phyloP scores from a whole-genome alignment of 2,888 invertebrate species.

The Drosophila siamana region DNA sequence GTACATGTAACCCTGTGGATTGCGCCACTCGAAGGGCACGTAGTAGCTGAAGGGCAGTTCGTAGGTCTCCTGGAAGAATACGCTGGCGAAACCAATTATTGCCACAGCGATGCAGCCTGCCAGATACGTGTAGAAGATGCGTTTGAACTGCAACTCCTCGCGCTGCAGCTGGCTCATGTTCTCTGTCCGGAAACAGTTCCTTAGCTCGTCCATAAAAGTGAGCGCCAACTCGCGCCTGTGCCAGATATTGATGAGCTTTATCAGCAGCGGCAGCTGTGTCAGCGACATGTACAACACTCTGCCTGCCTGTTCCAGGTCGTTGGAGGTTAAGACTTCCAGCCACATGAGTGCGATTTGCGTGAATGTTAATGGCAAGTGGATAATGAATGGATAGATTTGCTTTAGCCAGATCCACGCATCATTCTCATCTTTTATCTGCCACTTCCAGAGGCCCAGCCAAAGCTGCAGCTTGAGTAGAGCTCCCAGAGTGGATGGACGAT shows the following conservation, averaged over 20 bases:
- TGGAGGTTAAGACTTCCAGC: constrained; percentile 56
- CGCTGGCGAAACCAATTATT: constrained; percentile 34
- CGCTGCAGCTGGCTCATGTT: constrained; percentile 51
- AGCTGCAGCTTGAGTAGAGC: constrained; percentile 25
- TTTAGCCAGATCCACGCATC: constrained; percentile 10
- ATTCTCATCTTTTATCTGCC: constrained; percentile 9
- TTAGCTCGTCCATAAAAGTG: constrained; percentile 51
- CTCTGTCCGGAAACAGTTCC: constrained; percentile 5
- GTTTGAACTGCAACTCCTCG: constrained; percentile 53
- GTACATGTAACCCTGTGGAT: constrained; percentile 51
- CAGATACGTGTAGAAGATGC: constrained; percentile 54
- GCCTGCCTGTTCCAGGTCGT: constrained; percentile 54
- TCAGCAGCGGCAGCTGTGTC: constrained; percentile 57
- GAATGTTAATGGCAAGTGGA: constrained; percentile 66
- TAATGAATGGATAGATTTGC: constrained; percentile 39
- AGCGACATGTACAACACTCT: constrained; percentile 73
- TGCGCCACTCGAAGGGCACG: constrained; percentile 80
- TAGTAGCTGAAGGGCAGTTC: constrained; percentile 76
- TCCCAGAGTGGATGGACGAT: constrained; percentile 42
- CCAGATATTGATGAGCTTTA: constrained; percentile 67
- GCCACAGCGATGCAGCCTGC: constrained; percentile 38
- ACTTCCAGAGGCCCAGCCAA: constrained; percentile 55
- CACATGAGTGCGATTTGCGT: constrained; percentile 62
- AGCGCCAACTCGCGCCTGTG: constrained; percentile 37
- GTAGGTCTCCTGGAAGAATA: constrained; percentile 50